Percentiles rank a stretch among this genome's conserved stretches.
Evolutionary conservation across 2,113 vertebrate species (phyloP).

Genomic region (Scytalopus superciliaris): DNA sequence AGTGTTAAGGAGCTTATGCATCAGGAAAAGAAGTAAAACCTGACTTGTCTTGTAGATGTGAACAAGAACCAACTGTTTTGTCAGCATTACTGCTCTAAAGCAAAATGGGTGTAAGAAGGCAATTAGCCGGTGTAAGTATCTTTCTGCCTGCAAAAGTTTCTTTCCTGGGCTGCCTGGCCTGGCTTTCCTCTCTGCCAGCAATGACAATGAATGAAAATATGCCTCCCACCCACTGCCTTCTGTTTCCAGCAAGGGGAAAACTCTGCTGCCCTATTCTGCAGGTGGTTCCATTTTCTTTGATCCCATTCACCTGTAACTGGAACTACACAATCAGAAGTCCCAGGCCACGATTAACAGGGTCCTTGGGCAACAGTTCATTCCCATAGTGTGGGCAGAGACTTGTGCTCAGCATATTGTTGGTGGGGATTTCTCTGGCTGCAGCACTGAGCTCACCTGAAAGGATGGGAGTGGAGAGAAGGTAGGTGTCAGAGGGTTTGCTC

Average conservation of each 20-base stretch:
- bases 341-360: background rate
- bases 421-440: background rate
- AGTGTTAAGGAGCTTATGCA: background rate
- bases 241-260: background rate
- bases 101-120: background rate
- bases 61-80: background rate
- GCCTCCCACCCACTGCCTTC: background rate
- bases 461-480: background rate
- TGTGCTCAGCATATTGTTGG: accelerated
- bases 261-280: background rate
- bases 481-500: background rate
- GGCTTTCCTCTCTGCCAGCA: background rate
- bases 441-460: accelerated
- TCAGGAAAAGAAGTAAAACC: background rate
- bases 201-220: background rate
- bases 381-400: accelerated
- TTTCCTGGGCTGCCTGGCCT: background rate
- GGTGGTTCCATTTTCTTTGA: background rate
- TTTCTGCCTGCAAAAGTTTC: background rate
- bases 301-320: background rate
- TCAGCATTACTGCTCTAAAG: background rate
- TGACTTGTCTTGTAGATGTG: background rate
- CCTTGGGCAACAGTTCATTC: background rate
- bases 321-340: background rate
- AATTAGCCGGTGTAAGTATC: background rate